These are phyloP conservation scores for Pampusana beccarii DNA, from an alignment of 2,113 vertebrate species.

Conservation along the genomic window DNA sequence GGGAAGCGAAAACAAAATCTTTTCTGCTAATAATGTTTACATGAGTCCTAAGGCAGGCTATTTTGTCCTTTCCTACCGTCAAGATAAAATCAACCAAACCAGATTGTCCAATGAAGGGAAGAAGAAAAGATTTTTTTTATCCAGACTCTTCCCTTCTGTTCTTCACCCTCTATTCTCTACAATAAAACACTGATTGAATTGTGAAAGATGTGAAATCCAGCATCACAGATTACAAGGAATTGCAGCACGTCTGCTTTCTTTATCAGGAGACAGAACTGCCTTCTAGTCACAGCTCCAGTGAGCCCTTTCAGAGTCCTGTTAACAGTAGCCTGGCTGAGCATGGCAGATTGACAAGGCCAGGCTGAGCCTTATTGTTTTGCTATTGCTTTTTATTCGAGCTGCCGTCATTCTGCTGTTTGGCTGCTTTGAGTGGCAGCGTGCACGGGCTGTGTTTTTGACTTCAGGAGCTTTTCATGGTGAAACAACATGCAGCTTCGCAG, in stretches of 20 bases:
- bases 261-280: not conserved
- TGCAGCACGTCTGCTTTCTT: not conserved
- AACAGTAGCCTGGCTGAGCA: not conserved
- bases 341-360: not conserved
- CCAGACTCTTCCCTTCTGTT: not conserved
- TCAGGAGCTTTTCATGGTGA: not conserved
- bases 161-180: not conserved
- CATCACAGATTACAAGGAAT: not conserved
- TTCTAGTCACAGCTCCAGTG: not conserved
- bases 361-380: not conserved
- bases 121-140: not conserved
- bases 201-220: not conserved
- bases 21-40: not conserved
- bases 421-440: not conserved
- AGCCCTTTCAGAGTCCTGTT: not conserved
- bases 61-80: not conserved
- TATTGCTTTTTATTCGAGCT: not conserved
- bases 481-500: not conserved
- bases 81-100: constrained; percentile 20
- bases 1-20: not conserved
- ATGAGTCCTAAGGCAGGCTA: not conserved
- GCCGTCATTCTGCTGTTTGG: not conserved
- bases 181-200: not conserved
- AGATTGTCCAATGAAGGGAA: constrained; percentile 7
- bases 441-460: not conserved